Base-by-base conservation (phyloP, 2,797 vertebrate genomes). In the Miichthys miiuy region DNA sequence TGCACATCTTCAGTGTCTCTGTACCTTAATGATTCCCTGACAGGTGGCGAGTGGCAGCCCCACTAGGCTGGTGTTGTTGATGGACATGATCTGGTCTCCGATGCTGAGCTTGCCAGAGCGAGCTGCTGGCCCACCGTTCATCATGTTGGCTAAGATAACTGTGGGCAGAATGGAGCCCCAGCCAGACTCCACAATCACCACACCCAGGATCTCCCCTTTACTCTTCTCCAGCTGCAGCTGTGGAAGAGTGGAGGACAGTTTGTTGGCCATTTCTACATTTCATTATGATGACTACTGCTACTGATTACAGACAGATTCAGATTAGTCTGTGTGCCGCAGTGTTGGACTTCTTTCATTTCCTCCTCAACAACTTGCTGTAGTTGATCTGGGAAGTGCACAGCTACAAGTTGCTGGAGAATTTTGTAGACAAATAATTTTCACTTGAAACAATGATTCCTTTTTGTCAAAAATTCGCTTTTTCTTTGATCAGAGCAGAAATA, bases 81-180 rank as follows among this genome's bases (percentile, higher is more conserved):
- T 97, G 86, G 98, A 99, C 98, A 99, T 99, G 90, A 99, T 99
- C 94, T 99, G 98, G 95, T 99, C 98, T 34, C 98, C 98, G 44
- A 99, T 99, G 95, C 98, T 99, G 78, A 99, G 97, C 91, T 99
- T 99, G 77, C 98, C 97, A 0, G 98, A 99, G 71, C 98, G 98
- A 20, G 98, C 98, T 0, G 98, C 98, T 0, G 98, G 98, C 1
- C 97, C 98, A 0, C 97, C 98, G 0, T 99, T 99, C 98, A 99
- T 98, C 98, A 99, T 99, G 93, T 99, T 99, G 56, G 98, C 98
- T 86, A 99, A 93, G 90, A 99, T 99, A 69, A 99, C 98, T 0
- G 98, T 99, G 89, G 98, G 98, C 67, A 99, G 94, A 84, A 99
- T 99, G 88, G 98, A 99, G 75, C 98, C 98, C 98, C 98, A 99